Conservation (phyloP, 2,113 vertebrate genomes). For the Tetrax tetrax region DNA sequence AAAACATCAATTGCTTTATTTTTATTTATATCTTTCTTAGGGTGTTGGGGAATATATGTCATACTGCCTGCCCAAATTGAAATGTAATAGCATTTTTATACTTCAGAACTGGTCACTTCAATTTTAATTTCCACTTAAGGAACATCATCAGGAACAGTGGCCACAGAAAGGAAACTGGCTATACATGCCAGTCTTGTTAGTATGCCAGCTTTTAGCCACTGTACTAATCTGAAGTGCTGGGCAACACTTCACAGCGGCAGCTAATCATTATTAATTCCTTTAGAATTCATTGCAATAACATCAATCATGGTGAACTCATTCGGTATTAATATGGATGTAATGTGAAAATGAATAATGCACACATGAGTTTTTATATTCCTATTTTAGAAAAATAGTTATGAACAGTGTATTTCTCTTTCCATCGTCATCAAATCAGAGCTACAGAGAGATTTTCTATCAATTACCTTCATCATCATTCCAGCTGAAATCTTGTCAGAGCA, state of each 20-base stretch:
- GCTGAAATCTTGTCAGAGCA: slow-evolving; percentile 87
- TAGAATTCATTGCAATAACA: slow-evolving; percentile 82
- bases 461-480: slow-evolving; percentile 83
- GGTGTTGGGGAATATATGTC: neutral
- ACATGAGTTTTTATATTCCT: slow-evolving; percentile 76
- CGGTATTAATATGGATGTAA: slow-evolving; percentile 81
- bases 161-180: neutral
- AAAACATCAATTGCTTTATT: neutral
- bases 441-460: slow-evolving; percentile 74
- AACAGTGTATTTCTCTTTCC: slow-evolving; percentile 77
- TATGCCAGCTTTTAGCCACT: slow-evolving; percentile 47
- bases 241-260: slow-evolving; percentile 71
- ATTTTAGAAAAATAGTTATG: slow-evolving; percentile 82
- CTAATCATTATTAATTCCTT: slow-evolving; percentile 83
- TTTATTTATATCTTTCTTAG: neutral
- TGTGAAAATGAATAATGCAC: slow-evolving; percentile 83
- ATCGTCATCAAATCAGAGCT: slow-evolving; percentile 67
- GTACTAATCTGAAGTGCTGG: slow-evolving; percentile 68
- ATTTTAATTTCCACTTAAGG: neutral
- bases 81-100: neutral
- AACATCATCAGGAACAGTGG: neutral
- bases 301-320: slow-evolving; percentile 79
- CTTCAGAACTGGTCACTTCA: neutral
- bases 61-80: neutral
- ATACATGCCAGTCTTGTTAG: slow-evolving; percentile 1